Percentiles rank a stretch among this genome's conserved stretches.
Conservation (phyloP, 1,140 invertebrate genomes). For the Belonocnema kinseyi region DNA sequence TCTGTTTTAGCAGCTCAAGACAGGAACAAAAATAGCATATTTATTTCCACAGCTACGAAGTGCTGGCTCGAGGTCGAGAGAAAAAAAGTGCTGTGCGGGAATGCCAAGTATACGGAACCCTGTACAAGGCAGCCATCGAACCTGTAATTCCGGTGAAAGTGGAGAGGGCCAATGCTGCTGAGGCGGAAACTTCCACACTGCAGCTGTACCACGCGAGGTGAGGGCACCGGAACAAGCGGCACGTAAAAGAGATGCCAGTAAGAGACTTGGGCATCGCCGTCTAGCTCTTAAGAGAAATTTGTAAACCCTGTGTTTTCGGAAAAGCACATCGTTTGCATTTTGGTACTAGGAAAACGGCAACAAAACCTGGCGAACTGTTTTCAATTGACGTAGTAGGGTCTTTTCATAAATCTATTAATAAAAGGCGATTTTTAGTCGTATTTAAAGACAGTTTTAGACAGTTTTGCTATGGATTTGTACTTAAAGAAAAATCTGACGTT, state of each 20-base stretch:
- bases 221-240: slow-evolving; percentile 60
- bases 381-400: slow-evolving; percentile 55
- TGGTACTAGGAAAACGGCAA: slow-evolving; percentile 51
- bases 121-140: slow-evolving; percentile 48
- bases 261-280: slow-evolving; percentile 51
- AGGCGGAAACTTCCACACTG: slow-evolving; percentile 37
- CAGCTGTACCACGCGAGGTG: slow-evolving; percentile 60
- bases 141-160: slow-evolving; percentile 41
- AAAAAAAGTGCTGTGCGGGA: slow-evolving; percentile 38
- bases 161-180: slow-evolving; percentile 33
- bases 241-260: slow-evolving; percentile 51
- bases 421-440: too few species aligned
- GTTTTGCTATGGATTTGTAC: too few species aligned
- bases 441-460: too few species aligned
- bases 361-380: slow-evolving; percentile 55
- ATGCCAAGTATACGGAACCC: slow-evolving; percentile 43
- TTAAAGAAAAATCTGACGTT: too few species aligned
- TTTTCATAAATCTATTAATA: too few species aligned
- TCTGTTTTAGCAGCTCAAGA: slow-evolving; percentile 57
- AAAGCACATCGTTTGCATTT: slow-evolving; percentile 60
- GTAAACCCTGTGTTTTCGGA: slow-evolving; percentile 60
- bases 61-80: slow-evolving; percentile 50
- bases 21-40: slow-evolving; percentile 50
- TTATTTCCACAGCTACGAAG: slow-evolving; percentile 43
- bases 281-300: slow-evolving; percentile 53